Evolutionary conservation across 1,140 invertebrate genomes (phyloP).

Genomic region (Ceratosolen solmsi): DNA sequence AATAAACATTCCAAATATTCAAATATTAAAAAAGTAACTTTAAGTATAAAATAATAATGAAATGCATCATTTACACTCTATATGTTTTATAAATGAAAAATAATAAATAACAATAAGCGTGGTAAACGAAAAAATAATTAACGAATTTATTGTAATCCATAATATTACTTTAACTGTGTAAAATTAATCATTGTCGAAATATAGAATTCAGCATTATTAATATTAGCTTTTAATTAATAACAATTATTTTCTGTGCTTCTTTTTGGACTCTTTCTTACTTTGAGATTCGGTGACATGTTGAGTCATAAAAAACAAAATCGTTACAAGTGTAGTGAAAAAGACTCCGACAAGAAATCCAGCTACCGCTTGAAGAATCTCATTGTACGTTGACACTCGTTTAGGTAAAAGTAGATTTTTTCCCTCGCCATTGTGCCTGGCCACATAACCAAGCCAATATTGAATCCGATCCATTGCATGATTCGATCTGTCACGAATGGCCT

Average conservation of each 20-base stretch:
- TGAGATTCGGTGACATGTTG: slow-evolving; percentile 49
- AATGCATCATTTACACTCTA: background rate
- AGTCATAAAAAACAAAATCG: slow-evolving; percentile 53
- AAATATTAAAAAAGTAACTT: too few species aligned
- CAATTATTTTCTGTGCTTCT: slow-evolving; percentile 54
- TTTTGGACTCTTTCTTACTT: slow-evolving; percentile 56
- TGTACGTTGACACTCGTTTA: slow-evolving; percentile 57
- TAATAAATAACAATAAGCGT: background rate
- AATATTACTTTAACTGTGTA: too few species aligned
- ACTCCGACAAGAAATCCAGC: slow-evolving; percentile 63
- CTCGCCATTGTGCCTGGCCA: slow-evolving; percentile 61
- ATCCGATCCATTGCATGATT: slow-evolving; percentile 67
- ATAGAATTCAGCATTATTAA: too few species aligned
- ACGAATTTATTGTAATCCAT: too few species aligned
- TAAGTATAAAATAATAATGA: background rate
- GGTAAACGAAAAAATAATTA: too few species aligned
- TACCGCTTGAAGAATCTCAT: slow-evolving; percentile 63
- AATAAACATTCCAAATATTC: too few species aligned
- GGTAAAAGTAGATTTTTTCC: slow-evolving; percentile 58
- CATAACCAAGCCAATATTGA: slow-evolving; percentile 66
- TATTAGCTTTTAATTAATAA: background rate
- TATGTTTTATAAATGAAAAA: background rate
- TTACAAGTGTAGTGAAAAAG: slow-evolving; percentile 58
- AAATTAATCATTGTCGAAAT: too few species aligned
- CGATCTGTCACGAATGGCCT: slow-evolving; percentile 65